A percentile compares a stretch with the other conserved stretches of the same genome.
Conservation (phyloP, 2,888 invertebrate species). For the Cyclophora albipunctata region DNA sequence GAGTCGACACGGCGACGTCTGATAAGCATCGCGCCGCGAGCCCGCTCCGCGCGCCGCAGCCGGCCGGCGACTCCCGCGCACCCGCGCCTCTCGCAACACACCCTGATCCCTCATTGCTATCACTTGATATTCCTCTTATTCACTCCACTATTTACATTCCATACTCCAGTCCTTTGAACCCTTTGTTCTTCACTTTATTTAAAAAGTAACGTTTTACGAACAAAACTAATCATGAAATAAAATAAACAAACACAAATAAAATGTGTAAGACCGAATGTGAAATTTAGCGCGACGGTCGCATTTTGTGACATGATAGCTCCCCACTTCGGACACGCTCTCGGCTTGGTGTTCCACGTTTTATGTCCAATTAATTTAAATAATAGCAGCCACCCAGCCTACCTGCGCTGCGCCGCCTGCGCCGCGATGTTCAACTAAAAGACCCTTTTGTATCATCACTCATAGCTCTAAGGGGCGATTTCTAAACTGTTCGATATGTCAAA, state of each 20-base stretch:
- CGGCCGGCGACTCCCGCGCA: constrained; percentile 19
- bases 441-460: constrained; percentile 27
- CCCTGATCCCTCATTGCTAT: constrained; percentile 8
- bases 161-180: too few species aligned
- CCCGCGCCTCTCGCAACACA: constrained; percentile 14
- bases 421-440: constrained; percentile 29
- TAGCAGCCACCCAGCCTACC: constrained; percentile 62
- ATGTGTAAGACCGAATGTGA: constrained; percentile 10
- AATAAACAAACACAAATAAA: too few species aligned
- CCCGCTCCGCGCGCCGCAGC: constrained; percentile 17
- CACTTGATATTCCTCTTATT: too few species aligned
- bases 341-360: constrained; percentile 56
- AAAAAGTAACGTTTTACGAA: too few species aligned
- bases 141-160: too few species aligned
- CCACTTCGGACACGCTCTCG: constrained; percentile 45
- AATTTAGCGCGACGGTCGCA: constrained; percentile 31
- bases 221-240: too few species aligned
- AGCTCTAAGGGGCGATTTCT: constrained; percentile 11
- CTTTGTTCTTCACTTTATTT: too few species aligned
- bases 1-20: constrained; percentile 62
- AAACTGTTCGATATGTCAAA: constrained; percentile 10
- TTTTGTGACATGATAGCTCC: constrained; percentile 38
- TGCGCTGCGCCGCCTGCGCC: constrained; percentile 21
- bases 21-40: constrained; percentile 53
- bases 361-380: constrained; percentile 73